Percentiles rank a stretch among this genome's conserved stretches.
Evolutionary conservation across 23 tunicate genomes (phyloP).

Genomic region (Halocynthia aurantium): DNA sequence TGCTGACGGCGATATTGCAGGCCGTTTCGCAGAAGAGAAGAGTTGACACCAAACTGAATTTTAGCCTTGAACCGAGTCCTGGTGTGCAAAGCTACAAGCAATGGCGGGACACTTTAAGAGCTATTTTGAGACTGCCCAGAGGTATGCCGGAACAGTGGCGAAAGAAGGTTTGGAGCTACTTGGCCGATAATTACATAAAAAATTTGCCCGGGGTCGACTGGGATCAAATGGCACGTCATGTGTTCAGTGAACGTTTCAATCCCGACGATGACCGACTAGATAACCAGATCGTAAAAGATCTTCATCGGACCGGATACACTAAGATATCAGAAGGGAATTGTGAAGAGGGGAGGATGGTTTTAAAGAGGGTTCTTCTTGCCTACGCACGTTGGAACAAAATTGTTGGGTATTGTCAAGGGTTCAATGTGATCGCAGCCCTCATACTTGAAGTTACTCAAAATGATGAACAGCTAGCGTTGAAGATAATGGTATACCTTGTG

Average conservation of each 20-base stretch:
- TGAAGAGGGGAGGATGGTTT: conserved; percentile 54
- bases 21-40: conserved; percentile 84
- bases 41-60: conserved; percentile 59
- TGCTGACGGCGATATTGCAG: conserved; percentile 82
- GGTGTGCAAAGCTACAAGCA: conserved; percentile 74
- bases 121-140: conserved; percentile 63
- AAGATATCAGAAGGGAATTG: conserved; percentile 33
- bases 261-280: conserved; percentile 86
- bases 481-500: conserved; percentile 79
- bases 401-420: conserved; percentile 97
- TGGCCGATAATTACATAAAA: conserved; percentile 73
- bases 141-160: conserved; percentile 91
- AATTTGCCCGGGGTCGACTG: conserved; percentile 14
- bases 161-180: conserved; percentile 63
- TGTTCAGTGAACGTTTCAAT: conserved; percentile 78
- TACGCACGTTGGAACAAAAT: conserved; percentile 92
- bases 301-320: conserved; percentile 92
- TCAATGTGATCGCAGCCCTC: conserved; percentile 86
- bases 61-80: conserved; percentile 55
- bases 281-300: conserved; percentile 95
- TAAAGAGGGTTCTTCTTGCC: conserved; percentile 85
- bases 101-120: conserved; percentile 86
- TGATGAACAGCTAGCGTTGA: conserved; percentile 71
- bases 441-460: conserved; percentile 72
- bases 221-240: conserved; percentile 19